Conservation (phyloP, 2,797 vertebrate genomes). For the Spinus pinus region DNA sequence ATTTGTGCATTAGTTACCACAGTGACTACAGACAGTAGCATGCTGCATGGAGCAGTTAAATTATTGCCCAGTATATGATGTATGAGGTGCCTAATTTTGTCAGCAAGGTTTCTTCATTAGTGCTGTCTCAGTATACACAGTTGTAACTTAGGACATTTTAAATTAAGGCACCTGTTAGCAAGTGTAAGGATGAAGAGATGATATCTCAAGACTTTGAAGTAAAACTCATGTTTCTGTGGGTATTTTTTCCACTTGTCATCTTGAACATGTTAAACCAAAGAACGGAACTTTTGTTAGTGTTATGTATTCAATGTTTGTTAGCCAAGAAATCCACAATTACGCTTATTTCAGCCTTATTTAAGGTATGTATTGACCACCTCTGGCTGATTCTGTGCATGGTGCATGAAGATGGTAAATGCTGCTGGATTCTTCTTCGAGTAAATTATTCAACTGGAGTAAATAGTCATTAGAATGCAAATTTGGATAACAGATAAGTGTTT, state of each 20-base stretch:
- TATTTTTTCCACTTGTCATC: slow-evolving; percentile 22
- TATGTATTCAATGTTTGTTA: background rate
- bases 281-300: background rate
- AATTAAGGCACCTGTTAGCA: slow-evolving; percentile 46
- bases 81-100: slow-evolving; percentile 10
- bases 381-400: background rate
- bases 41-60: background rate
- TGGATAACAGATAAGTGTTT: background rate
- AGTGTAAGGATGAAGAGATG: slow-evolving; percentile 40
- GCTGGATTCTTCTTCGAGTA: background rate
- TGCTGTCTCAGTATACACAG: background rate
- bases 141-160: background rate
- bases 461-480: background rate
- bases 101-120: slow-evolving; percentile 38
- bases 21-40: background rate
- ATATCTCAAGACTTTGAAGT: slow-evolving; percentile 16
- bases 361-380: background rate
- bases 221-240: slow-evolving; percentile 19
- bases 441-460: background rate
- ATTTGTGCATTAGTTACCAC: slow-evolving; percentile 35
- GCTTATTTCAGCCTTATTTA: slow-evolving; percentile 1
- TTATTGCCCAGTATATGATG: background rate
- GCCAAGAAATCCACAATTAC: slow-evolving; percentile 9
- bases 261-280: background rate
- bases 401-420: background rate